Evolutionary conservation across 1,140 invertebrate genomes (phyloP).

Genomic region (Drosophila pectinifera): DNA sequence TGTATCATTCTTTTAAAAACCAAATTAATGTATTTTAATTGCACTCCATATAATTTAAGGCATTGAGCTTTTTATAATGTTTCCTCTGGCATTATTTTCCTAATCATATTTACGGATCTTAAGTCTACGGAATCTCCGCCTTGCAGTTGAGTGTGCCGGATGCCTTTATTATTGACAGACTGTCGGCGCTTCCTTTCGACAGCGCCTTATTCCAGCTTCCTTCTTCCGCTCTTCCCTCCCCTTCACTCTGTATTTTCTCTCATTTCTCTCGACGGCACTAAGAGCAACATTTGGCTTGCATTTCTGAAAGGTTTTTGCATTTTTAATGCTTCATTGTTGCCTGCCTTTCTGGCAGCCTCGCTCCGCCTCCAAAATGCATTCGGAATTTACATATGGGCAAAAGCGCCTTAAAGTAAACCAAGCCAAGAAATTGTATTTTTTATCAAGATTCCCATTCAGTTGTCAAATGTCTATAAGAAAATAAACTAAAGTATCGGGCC

Average conservation of each 20-base stretch:
- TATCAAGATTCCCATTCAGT: too few relatives aligned
- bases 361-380: constrained; percentile 17
- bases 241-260: not conserved
- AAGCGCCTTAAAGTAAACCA: too few relatives aligned
- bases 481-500: too few relatives aligned
- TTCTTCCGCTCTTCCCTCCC: constrained; percentile 6
- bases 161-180: constrained; percentile 64
- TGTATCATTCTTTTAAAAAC: not conserved
- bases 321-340: constrained; percentile 65
- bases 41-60: not conserved
- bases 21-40: not conserved
- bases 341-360: constrained; percentile 5
- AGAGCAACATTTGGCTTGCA: constrained; percentile 68
- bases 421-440: too few relatives aligned
- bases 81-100: not conserved
- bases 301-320: constrained; percentile 73
- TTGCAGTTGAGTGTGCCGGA: constrained; percentile 22
- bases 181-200: constrained; percentile 5
- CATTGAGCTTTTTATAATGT: not conserved
- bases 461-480: too few relatives aligned
- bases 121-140: constrained; percentile 4
- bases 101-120: constrained; percentile 5
- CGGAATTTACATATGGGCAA: constrained; percentile 20
- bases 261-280: constrained; percentile 36
- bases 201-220: constrained; percentile 7